phyloP scores from a whole-genome alignment of 1,140 invertebrate species.

The Nephila pilipes region DNA sequence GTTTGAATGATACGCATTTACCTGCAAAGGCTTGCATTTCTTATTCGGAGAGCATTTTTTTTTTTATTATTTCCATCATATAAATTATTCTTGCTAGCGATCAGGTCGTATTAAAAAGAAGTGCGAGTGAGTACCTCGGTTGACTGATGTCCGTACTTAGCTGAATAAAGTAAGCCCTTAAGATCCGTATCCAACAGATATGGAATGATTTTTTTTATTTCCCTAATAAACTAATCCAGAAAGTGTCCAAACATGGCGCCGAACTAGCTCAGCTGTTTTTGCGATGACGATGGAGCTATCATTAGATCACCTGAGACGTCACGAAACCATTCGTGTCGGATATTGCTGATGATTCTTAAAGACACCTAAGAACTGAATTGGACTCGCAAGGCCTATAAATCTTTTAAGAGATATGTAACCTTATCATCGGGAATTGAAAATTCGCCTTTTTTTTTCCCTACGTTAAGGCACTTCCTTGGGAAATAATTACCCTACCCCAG shows the following conservation, averaged over 20 bases:
- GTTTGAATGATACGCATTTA: no score
- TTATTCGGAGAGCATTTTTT: no score
- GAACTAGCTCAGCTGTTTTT: neutral
- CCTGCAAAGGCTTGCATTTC: no score
- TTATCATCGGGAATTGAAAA: slow-evolving; percentile 46
- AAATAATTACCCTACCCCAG: neutral
- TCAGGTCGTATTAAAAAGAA: no score
- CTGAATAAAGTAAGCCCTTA: no score
- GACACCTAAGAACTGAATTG: slow-evolving; percentile 25
- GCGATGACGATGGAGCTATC: neutral
- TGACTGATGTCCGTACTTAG: no score
- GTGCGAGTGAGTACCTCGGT: no score
- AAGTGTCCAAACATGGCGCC: slow-evolving; percentile 1
- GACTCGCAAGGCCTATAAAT: slow-evolving; percentile 34
- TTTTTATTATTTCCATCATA: no score
- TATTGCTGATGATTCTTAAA: neutral
- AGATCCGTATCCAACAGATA: no score
- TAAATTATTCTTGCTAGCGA: no score
- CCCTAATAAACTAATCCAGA: no score
- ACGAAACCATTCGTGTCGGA: slow-evolving; percentile 29
- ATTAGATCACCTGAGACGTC: neutral
- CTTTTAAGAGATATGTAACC: slow-evolving; percentile 41
- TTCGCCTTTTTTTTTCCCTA: neutral
- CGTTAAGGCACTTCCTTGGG: slow-evolving; percentile 8
- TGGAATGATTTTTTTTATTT: no score